A percentile compares a stretch with the other conserved stretches of the same genome.
Conservation (phyloP, 2,888 invertebrate species). For the Halictus quadricinctus region DNA sequence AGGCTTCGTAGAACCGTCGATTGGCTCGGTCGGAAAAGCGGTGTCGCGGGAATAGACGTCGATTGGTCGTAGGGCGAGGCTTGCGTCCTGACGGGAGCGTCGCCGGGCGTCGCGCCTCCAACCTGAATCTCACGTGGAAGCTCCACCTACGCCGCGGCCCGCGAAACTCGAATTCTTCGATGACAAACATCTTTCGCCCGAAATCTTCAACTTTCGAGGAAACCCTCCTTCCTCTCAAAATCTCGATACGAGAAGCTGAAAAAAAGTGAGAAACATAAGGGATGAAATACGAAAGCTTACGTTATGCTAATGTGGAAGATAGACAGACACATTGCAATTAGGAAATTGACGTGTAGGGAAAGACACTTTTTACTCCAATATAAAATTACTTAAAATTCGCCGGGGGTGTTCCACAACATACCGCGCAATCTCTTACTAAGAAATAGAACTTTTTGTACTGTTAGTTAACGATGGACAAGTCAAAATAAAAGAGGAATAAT, state of each 20-base stretch:
- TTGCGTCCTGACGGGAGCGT: constrained; percentile 67
- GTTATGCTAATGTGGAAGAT: background rate
- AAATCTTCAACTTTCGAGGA: background rate
- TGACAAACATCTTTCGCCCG: background rate
- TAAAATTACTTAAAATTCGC: background rate
- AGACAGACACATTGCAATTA: background rate
- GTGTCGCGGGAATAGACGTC: constrained; percentile 60
- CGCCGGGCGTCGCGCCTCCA: constrained; percentile 50
- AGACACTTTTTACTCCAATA: too few relatives aligned
- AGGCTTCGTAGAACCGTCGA: constrained; percentile 58
- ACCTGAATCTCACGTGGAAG: constrained; percentile 64
- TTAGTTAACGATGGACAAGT: background rate
- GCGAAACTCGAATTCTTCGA: constrained; percentile 55
- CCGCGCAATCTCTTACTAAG: background rate
- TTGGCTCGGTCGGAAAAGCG: constrained; percentile 72
- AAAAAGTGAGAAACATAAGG: background rate
- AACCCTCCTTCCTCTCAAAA: background rate
- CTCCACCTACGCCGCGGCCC: constrained; percentile 73
- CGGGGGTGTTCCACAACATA: background rate
- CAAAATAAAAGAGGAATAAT: background rate
- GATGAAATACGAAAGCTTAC: background rate
- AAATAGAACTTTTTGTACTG: background rate
- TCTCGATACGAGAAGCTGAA: background rate
- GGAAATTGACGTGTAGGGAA: too few relatives aligned
- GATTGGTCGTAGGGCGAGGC: constrained; percentile 81